Evolutionary conservation across 2,113 vertebrate species (phyloP), one percentile per base, ranked within the genome.

Genomic region (Thryonomys swinderianus): DNA sequence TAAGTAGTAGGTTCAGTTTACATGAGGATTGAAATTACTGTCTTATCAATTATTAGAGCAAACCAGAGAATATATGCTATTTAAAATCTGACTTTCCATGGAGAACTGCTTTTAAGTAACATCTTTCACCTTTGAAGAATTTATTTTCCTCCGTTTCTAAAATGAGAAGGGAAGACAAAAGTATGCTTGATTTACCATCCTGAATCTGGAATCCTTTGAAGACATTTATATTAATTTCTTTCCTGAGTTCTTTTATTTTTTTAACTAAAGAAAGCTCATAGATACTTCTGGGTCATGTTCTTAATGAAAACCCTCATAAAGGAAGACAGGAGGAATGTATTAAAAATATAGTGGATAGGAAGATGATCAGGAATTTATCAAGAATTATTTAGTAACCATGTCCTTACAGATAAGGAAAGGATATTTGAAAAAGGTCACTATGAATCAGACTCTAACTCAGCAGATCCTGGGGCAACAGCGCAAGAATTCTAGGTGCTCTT

Each of bases 161-260:
- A 21, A 91, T 20, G 5, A 57, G 48, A 88, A 61, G 16, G 64
- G 34, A 48, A 94, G 88, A 93, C 32, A 57, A 81, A 87, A 85
- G 42, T 18, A 69, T 59, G 51, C 51, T 74, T 30, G 10, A 37
- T 84, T 42, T 79, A 48, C 51, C 23, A 84, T 69, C 18, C 57
- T 74, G 84, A 91, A 78, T 67, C 62, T 71, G 3, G 55, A 88
- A 76, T 34, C 32, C 21, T 69, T 10, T 13, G 82, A 61, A 34
- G 81, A 95, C 57, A 73, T 61, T 7, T 85, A 79, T 73, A 91
- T 79, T 78, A 92, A 95, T 85, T 92, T 81, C 45, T 96, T 95
- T 88, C 23, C 76, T 45, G 20, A 30, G 90, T 84, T 76, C 7
- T n/a, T 74, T 95, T 87, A 37, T 83, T 48, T 88, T 57, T 95